These are phyloP conservation scores for Mamestra brassicae DNA, from an alignment of 2,888 invertebrate genomes.

Conservation along the genomic window DNA sequence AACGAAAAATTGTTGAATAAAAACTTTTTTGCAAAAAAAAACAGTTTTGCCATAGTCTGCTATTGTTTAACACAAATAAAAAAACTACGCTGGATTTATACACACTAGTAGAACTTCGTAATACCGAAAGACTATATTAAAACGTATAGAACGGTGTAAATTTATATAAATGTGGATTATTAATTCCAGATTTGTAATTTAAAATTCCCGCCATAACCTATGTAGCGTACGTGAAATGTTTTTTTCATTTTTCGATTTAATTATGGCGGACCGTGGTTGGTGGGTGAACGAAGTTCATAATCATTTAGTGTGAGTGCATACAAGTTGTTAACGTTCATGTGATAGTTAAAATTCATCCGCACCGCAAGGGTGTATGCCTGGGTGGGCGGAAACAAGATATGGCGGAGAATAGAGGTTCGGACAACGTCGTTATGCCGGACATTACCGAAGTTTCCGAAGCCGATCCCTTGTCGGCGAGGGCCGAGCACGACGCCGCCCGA, in stretches of 20 bases:
- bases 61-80: slow-evolving; percentile 7
- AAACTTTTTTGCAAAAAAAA: neutral
- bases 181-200: slow-evolving; percentile 56
- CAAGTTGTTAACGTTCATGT: slow-evolving; percentile 67
- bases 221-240: slow-evolving; percentile 72
- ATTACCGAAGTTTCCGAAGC: slow-evolving; percentile 92
- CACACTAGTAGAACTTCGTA: neutral
- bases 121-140: too few relatives aligned
- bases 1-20: slow-evolving; percentile 2
- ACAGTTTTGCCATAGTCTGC: neutral
- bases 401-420: slow-evolving; percentile 90
- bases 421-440: slow-evolving; percentile 93
- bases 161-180: neutral
- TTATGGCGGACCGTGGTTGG: slow-evolving; percentile 84
- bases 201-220: slow-evolving; percentile 80
- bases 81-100: neutral
- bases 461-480: slow-evolving; percentile 92
- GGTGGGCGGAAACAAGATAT: slow-evolving; percentile 82
- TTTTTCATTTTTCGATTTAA: slow-evolving; percentile 77
- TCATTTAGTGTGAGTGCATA: slow-evolving; percentile 62
- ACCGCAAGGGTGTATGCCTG: slow-evolving; percentile 72
- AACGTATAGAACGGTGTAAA: too few relatives aligned
- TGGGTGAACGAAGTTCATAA: slow-evolving; percentile 72
- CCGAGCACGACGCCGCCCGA: slow-evolving; percentile 91
- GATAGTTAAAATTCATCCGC: slow-evolving; percentile 71